Conservation (phyloP, 2,797 vertebrate genomes). For the Percopsis omiscomaycus region DNA sequence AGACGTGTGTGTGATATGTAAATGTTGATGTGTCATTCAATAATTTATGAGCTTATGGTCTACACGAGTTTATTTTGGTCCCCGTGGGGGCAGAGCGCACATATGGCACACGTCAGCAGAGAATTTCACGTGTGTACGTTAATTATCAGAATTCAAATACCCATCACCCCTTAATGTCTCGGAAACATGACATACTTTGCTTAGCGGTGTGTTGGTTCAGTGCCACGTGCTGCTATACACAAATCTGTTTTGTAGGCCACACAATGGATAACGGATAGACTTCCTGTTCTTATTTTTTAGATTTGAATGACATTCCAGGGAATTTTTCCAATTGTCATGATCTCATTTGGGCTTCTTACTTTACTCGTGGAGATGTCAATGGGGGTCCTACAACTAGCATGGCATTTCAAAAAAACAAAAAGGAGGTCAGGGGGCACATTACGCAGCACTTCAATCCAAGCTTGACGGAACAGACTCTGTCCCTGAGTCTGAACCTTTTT, state of each 20-base stretch:
- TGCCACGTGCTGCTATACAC: constrained; percentile 23
- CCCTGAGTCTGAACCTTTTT: constrained; percentile 53
- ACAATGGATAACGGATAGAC: constrained; percentile 62
- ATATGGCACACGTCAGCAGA: constrained; percentile 48
- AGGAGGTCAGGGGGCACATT: constrained; percentile 38
- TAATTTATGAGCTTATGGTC: constrained; percentile 43
- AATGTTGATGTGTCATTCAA: constrained; percentile 34
- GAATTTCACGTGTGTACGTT: constrained; percentile 33
- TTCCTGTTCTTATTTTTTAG: constrained; percentile 62
- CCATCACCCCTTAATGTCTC: constrained; percentile 34
- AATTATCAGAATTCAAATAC: constrained; percentile 10
- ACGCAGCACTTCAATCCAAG: constrained; percentile 69
- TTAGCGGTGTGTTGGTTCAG: constrained; percentile 20
- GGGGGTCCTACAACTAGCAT: constrained; percentile 36
- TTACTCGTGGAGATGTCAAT: constrained; percentile 47
- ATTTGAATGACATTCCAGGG: constrained; percentile 74
- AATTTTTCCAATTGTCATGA: constrained; percentile 78
- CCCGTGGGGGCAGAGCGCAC: constrained; percentile 9
- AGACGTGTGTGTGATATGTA: constrained; percentile 48
- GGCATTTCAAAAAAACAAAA: constrained; percentile 33
- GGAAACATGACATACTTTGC: constrained; percentile 45
- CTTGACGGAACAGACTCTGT: constrained; percentile 50
- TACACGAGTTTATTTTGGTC: background rate
- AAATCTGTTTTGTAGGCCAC: constrained; percentile 53
- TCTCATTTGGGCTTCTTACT: constrained; percentile 67